Base-by-base conservation (phyloP, 1,140 invertebrate genomes). In the Lepidotrigona ventralis region DNA sequence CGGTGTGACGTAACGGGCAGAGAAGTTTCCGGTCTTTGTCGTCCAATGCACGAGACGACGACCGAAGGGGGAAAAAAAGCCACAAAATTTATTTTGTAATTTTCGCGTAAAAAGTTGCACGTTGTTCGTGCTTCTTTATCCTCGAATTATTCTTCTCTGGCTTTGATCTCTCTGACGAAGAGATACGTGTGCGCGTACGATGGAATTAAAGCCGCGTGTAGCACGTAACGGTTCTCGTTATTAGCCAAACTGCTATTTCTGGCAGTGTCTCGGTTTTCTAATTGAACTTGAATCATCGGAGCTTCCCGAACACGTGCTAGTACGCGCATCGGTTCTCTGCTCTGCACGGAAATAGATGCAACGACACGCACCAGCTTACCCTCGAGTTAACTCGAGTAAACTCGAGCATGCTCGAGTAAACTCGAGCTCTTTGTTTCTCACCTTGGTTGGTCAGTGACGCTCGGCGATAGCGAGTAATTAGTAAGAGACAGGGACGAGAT, bases 241-340 rank as follows among this genome's bases (percentile, higher is more conserved):
- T 17, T 19, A 5, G 69, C 29, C 33, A 14, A 63, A 29, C 53
- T 14, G 21, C 51, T 84, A 88, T 85, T 81, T 87, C 79, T 56
- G 78, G 74, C 29, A 29, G 4, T 56, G 17, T 19, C 54, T 19
- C 54, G 70, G 11, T 68, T 70, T 75, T 79, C 29, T 82, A 85
- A 88, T 82, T 79, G 79, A 79, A 83, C 83, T 76, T 72, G 87
- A 75, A 88, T 80, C 64, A 79, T 58, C 58, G 19, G 21, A 19
- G 19, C 29, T 29, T 58, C 21, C 21, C 51, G 60, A 82, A 51
- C 86, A 76, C 79, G 71, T 76, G 83, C 29, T 6, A 39, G 21
- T 19, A 17, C 51, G 19, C 51, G 19, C 51, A 54, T 63, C 23
- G 29, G 33, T 19, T 60, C 58, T 11, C 56, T 70, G 58, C 26